phyloP scores from a whole-genome alignment of 1,140 invertebrate species.

The Psix sp. region DNA sequence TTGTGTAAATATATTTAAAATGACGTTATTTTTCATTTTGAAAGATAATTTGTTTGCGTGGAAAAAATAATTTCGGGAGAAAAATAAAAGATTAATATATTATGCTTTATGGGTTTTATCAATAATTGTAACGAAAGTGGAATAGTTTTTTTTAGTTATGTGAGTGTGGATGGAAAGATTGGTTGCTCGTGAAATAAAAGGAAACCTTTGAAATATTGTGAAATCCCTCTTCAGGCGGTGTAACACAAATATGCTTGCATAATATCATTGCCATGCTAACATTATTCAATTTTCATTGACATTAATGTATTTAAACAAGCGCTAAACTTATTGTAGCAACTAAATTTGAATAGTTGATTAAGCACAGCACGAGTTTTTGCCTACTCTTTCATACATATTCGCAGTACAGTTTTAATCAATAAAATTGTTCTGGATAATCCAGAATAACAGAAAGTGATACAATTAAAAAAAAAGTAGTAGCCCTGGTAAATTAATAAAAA shows the following conservation, averaged over 20 bases:
- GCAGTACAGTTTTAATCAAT: constrained; percentile 35
- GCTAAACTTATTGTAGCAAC: constrained; percentile 46
- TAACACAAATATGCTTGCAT: constrained; percentile 21
- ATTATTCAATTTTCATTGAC: constrained; percentile 46
- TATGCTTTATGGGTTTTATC: too few relatives aligned
- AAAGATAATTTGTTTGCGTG: too few relatives aligned
- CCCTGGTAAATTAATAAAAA: background rate
- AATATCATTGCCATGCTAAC: constrained; percentile 33
- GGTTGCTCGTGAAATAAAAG: too few relatives aligned
- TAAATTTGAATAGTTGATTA: constrained; percentile 51
- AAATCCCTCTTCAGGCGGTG: too few relatives aligned
- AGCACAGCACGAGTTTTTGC: constrained; percentile 31
- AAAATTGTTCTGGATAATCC: constrained; percentile 19
- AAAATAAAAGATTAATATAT: too few relatives aligned
- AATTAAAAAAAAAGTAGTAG: constrained; percentile 41
- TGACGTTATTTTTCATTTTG: too few relatives aligned
- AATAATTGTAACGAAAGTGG: too few relatives aligned
- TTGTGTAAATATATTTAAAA: too few relatives aligned
- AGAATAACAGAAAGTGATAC: constrained; percentile 9
- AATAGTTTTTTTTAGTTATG: too few relatives aligned
- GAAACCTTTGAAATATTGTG: too few relatives aligned
- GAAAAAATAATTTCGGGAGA: too few relatives aligned
- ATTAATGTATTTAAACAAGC: constrained; percentile 53
- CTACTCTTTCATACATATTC: constrained; percentile 30
- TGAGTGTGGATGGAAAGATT: too few relatives aligned